phyloP scores from a whole-genome alignment of 2,888 invertebrate genomes.

The Corythucha ciliata region DNA sequence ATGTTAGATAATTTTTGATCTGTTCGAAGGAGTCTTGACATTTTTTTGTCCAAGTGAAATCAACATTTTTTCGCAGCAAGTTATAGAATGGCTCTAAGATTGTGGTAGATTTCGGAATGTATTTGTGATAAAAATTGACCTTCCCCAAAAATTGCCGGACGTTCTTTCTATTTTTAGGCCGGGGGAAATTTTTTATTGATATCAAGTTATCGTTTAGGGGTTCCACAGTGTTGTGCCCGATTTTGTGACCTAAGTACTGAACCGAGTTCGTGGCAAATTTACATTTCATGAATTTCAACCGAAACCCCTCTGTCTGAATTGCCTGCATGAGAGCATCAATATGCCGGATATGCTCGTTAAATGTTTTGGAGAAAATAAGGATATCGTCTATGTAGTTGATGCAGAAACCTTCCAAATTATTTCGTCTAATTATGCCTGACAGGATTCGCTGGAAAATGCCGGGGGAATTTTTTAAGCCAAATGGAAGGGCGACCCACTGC shows the following conservation, averaged over 20 bases:
- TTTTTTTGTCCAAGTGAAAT: constrained; percentile 21
- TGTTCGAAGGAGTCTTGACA: constrained; percentile 18
- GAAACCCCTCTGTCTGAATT: constrained; percentile 22
- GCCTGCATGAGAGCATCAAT: constrained; percentile 21
- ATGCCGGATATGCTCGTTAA: constrained; percentile 30
- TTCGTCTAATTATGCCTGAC: constrained; percentile 25
- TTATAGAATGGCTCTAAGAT: constrained; percentile 22
- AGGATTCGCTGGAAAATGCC: constrained; percentile 33
- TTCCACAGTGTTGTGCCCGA: constrained; percentile 10
- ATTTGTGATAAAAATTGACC: constrained; percentile 26
- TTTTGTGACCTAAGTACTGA: constrained; percentile 19
- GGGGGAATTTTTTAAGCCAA: constrained; percentile 33
- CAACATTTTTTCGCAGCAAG: constrained; percentile 22
- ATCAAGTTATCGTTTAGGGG: constrained; percentile 14
- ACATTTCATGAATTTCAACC: constrained; percentile 23
- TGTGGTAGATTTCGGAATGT: constrained; percentile 13
- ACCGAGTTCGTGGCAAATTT: constrained; percentile 18
- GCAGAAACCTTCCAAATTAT: constrained; percentile 28
- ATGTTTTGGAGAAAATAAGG: constrained; percentile 32
- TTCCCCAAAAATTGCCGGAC: constrained; percentile 22
- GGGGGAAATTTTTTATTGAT: constrained; percentile 11
- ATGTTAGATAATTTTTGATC: too few relatives aligned
- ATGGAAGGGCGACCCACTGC: constrained; percentile 32
- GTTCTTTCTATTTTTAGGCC: constrained; percentile 5
- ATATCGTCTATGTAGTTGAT: constrained; percentile 34